phyloP scores from a whole-genome alignment of 2,113 vertebrate species.

The Aspidoscelis tigris region DNA sequence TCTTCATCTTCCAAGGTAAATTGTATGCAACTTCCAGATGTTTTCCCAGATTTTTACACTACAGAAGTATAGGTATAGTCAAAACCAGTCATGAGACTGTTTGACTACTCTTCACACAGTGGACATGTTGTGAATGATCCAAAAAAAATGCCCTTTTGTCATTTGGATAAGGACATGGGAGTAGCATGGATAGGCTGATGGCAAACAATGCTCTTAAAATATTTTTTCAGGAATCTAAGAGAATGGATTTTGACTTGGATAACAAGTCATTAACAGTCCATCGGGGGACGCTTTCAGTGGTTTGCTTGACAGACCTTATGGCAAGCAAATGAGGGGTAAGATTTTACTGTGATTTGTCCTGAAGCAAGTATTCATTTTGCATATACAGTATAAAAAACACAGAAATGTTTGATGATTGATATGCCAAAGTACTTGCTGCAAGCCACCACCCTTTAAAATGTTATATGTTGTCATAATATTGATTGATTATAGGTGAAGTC shows the following conservation, averaged over 20 bases:
- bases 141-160: background rate
- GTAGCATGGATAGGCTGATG: no score
- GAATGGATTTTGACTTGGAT: slow-evolving; percentile 17
- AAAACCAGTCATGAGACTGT: no score
- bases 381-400: slow-evolving; percentile 10
- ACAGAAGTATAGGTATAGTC: no score
- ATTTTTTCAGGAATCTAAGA: slow-evolving; percentile 5
- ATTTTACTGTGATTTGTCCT: slow-evolving; percentile 11
- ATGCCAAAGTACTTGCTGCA: slow-evolving; percentile 12
- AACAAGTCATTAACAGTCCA: background rate
- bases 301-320: background rate
- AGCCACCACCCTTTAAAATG: slow-evolving; percentile 1
- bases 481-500: slow-evolving; percentile 23
- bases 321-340: background rate
- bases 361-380: slow-evolving; percentile 17
- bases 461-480: background rate
- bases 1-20: background rate
- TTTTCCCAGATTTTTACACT: no score
- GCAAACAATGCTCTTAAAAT: background rate
- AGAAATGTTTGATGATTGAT: slow-evolving; percentile 25
- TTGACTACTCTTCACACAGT: background rate
- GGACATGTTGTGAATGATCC: background rate
- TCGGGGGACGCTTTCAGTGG: background rate
- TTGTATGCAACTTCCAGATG: background rate
- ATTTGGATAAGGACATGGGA: background rate